Percentiles rank a stretch among this genome's conserved stretches.
These are phyloP conservation scores for Scotopteryx bipunctaria DNA, from an alignment of 2,888 invertebrate species.

Conservation along the genomic window DNA sequence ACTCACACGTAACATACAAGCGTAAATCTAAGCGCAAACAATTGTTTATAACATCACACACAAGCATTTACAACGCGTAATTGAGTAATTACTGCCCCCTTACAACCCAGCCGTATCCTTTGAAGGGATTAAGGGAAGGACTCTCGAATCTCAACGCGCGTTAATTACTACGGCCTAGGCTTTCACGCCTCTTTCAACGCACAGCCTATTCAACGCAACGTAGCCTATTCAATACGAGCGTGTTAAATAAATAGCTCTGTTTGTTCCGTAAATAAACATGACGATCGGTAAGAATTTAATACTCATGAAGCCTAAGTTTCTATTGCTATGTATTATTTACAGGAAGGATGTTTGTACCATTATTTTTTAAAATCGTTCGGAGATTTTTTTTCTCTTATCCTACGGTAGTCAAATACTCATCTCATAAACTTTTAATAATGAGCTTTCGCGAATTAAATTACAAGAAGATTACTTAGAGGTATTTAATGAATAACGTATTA, in stretches of 20 bases:
- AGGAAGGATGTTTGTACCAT: too few relatives aligned
- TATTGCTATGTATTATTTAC: too few relatives aligned
- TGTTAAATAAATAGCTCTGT: conserved; percentile 19
- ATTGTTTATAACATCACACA: not conserved
- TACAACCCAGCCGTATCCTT: conserved; percentile 34
- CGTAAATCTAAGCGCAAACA: not conserved
- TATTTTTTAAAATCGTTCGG: too few relatives aligned
- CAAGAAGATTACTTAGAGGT: too few relatives aligned
- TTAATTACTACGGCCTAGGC: conserved; percentile 54
- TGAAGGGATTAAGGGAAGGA: conserved; percentile 56
- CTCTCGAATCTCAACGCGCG: conserved; percentile 51
- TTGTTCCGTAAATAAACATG: conserved; percentile 3
- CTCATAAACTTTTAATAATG: too few relatives aligned
- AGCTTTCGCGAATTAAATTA: too few relatives aligned
- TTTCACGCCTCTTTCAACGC: conserved; percentile 25
- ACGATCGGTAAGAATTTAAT: not conserved
- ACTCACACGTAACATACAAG: too few relatives aligned
- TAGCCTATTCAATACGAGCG: conserved; percentile 11
- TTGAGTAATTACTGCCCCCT: conserved; percentile 7
- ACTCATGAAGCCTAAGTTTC: too few relatives aligned
- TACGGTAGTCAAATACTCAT: too few relatives aligned
- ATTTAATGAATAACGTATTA: too few relatives aligned
- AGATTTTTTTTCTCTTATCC: too few relatives aligned
- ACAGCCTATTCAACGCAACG: conserved; percentile 22
- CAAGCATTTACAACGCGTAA: not conserved